These are phyloP conservation scores for Peromyscus eremicus DNA, from an alignment of 2,797 vertebrate species.

Conservation along the genomic window DNA sequence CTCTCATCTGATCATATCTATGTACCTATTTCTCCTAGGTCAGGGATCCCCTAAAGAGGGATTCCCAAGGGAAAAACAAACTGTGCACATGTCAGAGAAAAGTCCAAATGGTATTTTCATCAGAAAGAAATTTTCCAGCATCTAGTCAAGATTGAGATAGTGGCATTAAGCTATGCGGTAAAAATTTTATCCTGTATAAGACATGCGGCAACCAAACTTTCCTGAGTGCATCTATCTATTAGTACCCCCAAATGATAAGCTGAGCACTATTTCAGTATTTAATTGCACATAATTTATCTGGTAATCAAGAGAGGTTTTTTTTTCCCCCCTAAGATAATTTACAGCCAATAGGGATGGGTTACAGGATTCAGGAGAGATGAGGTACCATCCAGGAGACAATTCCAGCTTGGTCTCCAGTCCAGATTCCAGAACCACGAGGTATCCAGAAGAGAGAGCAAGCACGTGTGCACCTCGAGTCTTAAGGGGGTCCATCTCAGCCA, in stretches of 20 bases:
- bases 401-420: too few species aligned
- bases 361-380: too few species aligned
- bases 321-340: too few species aligned
- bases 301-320: too few species aligned
- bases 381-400: too few species aligned
- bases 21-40: not conserved
- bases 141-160: not conserved
- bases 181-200: not conserved
- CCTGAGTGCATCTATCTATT: not conserved
- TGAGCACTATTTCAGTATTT: not conserved
- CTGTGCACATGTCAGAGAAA: not conserved
- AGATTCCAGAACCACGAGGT: too few species aligned
- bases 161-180: not conserved
- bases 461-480: too few species aligned
- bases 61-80: not conserved
- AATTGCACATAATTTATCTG: too few species aligned
- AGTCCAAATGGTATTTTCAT: not conserved
- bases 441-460: too few species aligned
- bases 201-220: too few species aligned
- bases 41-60: not conserved
- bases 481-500: too few species aligned
- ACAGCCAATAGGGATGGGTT: too few species aligned
- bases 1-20: not conserved
- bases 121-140: not conserved
- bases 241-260: not conserved